Base-by-base conservation (phyloP, 2,113 vertebrate species). In the Callochromis pleurospilus region DNA sequence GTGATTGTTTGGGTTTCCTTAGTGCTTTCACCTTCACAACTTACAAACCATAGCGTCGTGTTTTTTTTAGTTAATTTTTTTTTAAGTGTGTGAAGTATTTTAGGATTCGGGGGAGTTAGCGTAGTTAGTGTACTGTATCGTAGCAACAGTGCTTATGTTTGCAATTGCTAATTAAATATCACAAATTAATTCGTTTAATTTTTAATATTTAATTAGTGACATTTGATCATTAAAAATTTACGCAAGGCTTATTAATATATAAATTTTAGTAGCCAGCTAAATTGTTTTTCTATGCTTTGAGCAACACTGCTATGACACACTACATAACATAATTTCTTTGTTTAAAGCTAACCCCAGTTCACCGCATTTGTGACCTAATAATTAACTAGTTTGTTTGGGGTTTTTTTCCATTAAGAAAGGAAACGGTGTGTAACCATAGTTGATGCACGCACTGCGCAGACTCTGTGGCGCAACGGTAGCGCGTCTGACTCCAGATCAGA, bases 401-500 rank as follows among this genome's bases (percentile, higher is more conserved):
- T 2, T 9, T 45, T 4, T 33, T 1, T 0, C 8, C 0, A 70
- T 14, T 40, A 40, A 40, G n/a, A 15, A 7, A 14, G 31, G 12
- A 24, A 42, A 70, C 0, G 9, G 9, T 62, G 0, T 62, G 9
- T 1, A 36, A 5, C 3, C 1, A n/a, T 11, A 36, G 17, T n/a
- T 65, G 0, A 1, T 10, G 9, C 0, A 0, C 0, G 0, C 15
- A 19, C 6, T 1, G 19, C 0, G 1, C 15, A 5, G 85, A 77
- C 47, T 85, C 60, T 91, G 85, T 89, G 79, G 87, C 53, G 79
- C 87, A 86, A 86, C 19, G 62, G 82, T 82, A 86, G 84, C 33
- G 68, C 33, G 65, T 86, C 84, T 87, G 79, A 91, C 81, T 86
- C 68, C 84, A 85, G 85, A 87, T 85, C 84, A 88, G 82, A 88